phyloP scores from a whole-genome alignment of 2,888 invertebrate species.

The Trileptium ribeirensis region DNA sequence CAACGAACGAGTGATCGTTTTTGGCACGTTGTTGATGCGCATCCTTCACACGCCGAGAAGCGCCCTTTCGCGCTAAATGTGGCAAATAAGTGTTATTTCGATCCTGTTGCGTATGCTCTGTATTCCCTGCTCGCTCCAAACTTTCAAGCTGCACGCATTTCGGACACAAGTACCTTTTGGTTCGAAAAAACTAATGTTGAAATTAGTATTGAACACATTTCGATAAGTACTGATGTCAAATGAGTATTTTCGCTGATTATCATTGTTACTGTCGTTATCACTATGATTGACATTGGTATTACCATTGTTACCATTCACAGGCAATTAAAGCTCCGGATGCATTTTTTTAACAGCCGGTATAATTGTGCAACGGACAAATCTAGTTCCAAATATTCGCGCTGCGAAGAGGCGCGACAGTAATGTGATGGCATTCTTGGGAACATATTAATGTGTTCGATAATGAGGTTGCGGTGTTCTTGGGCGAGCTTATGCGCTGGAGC shows the following conservation, averaged over 20 bases:
- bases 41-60: not conserved
- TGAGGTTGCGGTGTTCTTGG: not conserved
- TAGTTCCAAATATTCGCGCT: not conserved
- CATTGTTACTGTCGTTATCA: too few relatives aligned
- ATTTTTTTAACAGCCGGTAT: too few relatives aligned
- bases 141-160: too few relatives aligned
- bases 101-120: too few relatives aligned
- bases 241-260: too few relatives aligned
- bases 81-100: not conserved
- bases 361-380: not conserved
- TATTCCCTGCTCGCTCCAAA: too few relatives aligned
- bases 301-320: too few relatives aligned
- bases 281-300: too few relatives aligned
- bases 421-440: not conserved
- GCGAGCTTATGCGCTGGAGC: not conserved
- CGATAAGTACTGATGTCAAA: not conserved
- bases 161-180: too few relatives aligned
- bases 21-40: not conserved
- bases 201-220: not conserved
- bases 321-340: too few relatives aligned
- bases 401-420: not conserved
- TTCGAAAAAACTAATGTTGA: not conserved
- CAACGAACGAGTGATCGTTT: not conserved
- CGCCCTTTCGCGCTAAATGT: not conserved
- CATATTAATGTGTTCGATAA: not conserved